Percentiles rank a stretch among this genome's conserved stretches.
These are phyloP conservation scores for Drosophila niveifrons DNA, from an alignment of 2,888 invertebrate genomes.

Conservation along the genomic window DNA sequence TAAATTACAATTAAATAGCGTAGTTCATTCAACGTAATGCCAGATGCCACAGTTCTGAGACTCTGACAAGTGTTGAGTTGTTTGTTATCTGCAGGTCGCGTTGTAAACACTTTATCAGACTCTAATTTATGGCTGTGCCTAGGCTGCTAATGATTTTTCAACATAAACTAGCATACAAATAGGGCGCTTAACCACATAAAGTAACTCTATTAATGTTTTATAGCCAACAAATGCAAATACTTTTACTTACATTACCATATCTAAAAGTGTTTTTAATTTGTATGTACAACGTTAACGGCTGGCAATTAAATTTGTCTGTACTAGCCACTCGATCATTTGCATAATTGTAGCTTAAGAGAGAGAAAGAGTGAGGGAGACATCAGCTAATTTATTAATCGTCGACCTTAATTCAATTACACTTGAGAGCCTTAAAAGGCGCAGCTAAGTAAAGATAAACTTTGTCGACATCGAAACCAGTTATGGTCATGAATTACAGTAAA, in stretches of 20 bases:
- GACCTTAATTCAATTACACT: slow-evolving; percentile 64
- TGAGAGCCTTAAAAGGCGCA: slow-evolving; percentile 45
- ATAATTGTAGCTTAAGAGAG: slow-evolving; percentile 50
- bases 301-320: slow-evolving; percentile 34
- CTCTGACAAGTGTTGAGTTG: slow-evolving; percentile 10
- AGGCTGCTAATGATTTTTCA: slow-evolving; percentile 4
- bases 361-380: slow-evolving; percentile 15
- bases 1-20: slow-evolving; percentile 68
- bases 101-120: slow-evolving; percentile 52
- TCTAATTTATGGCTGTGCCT: slow-evolving; percentile 53
- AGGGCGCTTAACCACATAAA: slow-evolving; percentile 2
- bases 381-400: slow-evolving; percentile 37
- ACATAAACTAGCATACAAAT: slow-evolving; percentile 35
- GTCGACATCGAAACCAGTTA: slow-evolving; percentile 45
- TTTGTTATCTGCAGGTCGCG: slow-evolving; percentile 24
- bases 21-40: slow-evolving; percentile 28
- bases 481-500: slow-evolving; percentile 51
- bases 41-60: slow-evolving; percentile 53
- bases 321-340: slow-evolving; percentile 40
- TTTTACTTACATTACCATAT: slow-evolving; percentile 47
- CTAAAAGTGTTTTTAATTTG: slow-evolving; percentile 27
- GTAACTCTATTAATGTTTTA: slow-evolving; percentile 34
- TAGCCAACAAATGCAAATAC: slow-evolving; percentile 9
- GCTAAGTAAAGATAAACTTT: slow-evolving; percentile 34
- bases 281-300: slow-evolving; percentile 29